A percentile compares a stretch with the other conserved stretches of the same genome.
Evolutionary conservation across 2,888 invertebrate genomes (phyloP).

Genomic region (Nephrotoma flavescens): DNA sequence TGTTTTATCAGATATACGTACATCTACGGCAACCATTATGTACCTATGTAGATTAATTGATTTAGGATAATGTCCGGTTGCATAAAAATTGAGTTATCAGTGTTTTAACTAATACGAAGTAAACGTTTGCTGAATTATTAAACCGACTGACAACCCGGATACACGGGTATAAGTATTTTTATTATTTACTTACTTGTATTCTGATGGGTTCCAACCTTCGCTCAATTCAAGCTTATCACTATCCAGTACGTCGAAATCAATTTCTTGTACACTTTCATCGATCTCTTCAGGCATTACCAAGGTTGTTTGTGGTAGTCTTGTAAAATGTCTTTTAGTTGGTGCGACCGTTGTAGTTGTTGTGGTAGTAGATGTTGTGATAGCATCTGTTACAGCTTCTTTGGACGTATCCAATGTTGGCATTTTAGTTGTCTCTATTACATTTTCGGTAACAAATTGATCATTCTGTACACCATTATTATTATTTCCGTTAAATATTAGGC

Average conservation of each 20-base stretch:
- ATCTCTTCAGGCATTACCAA: neutral
- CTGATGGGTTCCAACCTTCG: slow-evolving; percentile 29
- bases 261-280: slow-evolving; percentile 20
- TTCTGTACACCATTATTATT: neutral
- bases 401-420: neutral
- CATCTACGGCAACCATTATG: neutral
- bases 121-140: too few relatives aligned
- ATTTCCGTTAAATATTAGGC: neutral
- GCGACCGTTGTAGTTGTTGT: slow-evolving; percentile 10
- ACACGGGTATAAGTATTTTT: neutral
- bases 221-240: slow-evolving; percentile 23
- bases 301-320: neutral
- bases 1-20: neutral
- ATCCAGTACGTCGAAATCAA: slow-evolving; percentile 10
- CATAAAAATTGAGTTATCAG: neutral
- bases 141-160: neutral
- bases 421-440: neutral
- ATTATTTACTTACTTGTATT: slow-evolving; percentile 25
- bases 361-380: slow-evolving; percentile 6
- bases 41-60: neutral
- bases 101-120: neutral
- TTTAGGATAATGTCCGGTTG: neutral
- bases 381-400: neutral
- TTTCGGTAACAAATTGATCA: neutral
- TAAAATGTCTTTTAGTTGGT: slow-evolving; percentile 3